phyloP scores from a whole-genome alignment of 2,888 invertebrate genomes.

The Entomobrya multifasciata region DNA sequence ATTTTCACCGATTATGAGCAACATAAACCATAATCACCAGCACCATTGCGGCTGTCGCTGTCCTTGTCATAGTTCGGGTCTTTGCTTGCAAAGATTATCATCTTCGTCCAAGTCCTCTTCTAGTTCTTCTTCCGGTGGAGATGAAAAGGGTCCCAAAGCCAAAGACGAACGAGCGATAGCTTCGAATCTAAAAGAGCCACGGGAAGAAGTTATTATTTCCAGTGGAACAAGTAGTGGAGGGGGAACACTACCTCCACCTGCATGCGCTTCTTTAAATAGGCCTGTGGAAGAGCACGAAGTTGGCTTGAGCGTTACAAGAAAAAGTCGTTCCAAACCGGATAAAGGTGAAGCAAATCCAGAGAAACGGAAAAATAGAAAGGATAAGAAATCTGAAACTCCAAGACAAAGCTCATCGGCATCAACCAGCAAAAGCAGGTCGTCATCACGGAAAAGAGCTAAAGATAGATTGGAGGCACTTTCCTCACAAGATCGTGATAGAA shows the following conservation, averaged over 20 bases:
- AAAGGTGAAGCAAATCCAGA: neutral
- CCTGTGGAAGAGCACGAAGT: slow-evolving; percentile 40
- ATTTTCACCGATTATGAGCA: too few relatives aligned
- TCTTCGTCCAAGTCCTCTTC: too few relatives aligned
- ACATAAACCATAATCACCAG: too few relatives aligned
- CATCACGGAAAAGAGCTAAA: slow-evolving; percentile 16
- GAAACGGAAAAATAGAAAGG: neutral
- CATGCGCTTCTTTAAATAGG: neutral
- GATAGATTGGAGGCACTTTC: slow-evolving; percentile 60
- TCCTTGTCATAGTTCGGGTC: too few relatives aligned
- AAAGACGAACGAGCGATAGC: neutral
- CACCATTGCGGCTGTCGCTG: too few relatives aligned
- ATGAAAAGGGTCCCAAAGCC: too few relatives aligned
- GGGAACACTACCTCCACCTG: neutral
- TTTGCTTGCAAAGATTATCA: too few relatives aligned
- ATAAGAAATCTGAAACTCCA: neutral
- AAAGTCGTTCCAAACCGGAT: neutral
- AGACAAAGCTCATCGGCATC: neutral
- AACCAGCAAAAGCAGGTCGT: neutral
- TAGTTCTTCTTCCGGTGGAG: too few relatives aligned
- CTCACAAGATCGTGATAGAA: slow-evolving; percentile 70
- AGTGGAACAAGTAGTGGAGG: neutral
- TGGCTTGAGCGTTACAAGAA: neutral
- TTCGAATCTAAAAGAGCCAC: neutral
- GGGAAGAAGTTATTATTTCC: neutral